Conservation (phyloP, 2,113 vertebrate genomes). For the Oreochromis aureus region DNA sequence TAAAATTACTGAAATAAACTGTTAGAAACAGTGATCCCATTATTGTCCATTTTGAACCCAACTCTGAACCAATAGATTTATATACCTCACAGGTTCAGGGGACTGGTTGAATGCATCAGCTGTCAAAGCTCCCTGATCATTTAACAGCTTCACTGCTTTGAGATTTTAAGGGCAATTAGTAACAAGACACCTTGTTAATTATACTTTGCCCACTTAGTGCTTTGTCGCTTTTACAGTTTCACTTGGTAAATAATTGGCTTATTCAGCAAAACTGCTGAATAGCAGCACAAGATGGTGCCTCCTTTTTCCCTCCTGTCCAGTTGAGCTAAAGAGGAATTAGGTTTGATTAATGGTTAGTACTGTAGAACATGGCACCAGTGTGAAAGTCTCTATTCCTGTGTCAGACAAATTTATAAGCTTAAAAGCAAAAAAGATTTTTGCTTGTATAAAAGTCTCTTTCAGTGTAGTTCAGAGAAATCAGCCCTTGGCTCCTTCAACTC, state of each 20-base stretch:
- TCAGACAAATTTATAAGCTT: neutral
- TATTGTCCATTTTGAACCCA: neutral
- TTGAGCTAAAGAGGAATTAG: neutral
- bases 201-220: neutral
- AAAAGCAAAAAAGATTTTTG: neutral
- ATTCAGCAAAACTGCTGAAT: neutral
- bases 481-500: neutral
- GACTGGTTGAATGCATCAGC: neutral
- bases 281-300: neutral
- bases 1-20: neutral
- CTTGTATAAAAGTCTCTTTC: neutral
- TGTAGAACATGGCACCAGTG: neutral
- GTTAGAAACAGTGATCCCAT: neutral
- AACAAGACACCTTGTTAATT: neutral
- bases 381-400: neutral
- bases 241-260: neutral
- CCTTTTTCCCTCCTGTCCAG: neutral
- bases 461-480: neutral
- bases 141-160: neutral
- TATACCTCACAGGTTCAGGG: neutral
- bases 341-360: neutral
- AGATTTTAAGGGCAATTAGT: neutral
- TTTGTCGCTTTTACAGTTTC: neutral
- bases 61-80: neutral
- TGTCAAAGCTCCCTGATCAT: neutral